A percentile compares a stretch with the other conserved stretches of the same genome.
Evolutionary conservation across 2,113 vertebrate genomes (phyloP).

Genomic region (Paramisgurnus dabryanus): DNA sequence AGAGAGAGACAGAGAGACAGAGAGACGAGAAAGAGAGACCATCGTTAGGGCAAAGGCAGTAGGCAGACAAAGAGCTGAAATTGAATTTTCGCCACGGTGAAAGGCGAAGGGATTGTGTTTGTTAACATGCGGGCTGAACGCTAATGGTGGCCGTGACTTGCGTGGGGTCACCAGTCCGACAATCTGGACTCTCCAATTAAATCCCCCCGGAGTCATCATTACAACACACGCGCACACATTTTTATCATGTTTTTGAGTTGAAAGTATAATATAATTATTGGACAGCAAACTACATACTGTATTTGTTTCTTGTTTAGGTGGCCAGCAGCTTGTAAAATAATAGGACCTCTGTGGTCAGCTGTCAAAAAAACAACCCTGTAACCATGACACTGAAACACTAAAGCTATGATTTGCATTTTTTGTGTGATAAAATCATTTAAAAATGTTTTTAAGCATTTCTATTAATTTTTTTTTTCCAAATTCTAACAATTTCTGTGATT

Average conservation of each 20-base stretch:
- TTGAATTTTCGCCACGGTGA: constrained; percentile 97
- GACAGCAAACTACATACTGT: constrained; percentile 24
- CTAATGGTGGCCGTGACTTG: constrained; percentile 82
- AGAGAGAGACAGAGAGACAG: constrained; percentile 23
- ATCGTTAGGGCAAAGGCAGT: constrained; percentile 97
- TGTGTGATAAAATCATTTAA: neutral
- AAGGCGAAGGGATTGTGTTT: constrained; percentile 90
- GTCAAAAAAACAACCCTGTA: constrained; percentile 4
- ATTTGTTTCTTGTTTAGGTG: constrained; percentile 24
- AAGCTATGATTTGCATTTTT: neutral
- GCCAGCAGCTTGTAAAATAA: constrained; percentile 17
- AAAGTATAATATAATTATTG: constrained; percentile 44
- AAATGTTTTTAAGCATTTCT: too few relatives aligned
- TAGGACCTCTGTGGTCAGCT: neutral
- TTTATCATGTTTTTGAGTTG: constrained; percentile 46
- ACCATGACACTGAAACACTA: constrained; percentile 19
- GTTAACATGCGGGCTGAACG: constrained; percentile 86
- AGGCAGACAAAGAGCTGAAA: constrained; percentile 97
- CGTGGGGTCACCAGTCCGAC: constrained; percentile 70
- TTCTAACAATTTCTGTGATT: too few relatives aligned
- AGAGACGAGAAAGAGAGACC: constrained; percentile 77
- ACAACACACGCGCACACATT: constrained; percentile 34
- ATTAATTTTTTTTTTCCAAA: too few relatives aligned
- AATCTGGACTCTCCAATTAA: constrained; percentile 75
- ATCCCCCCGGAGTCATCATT: constrained; percentile 67